Evolutionary conservation across 2,113 vertebrate genomes (phyloP).

Genomic region (Alexandromys fortis): DNA sequence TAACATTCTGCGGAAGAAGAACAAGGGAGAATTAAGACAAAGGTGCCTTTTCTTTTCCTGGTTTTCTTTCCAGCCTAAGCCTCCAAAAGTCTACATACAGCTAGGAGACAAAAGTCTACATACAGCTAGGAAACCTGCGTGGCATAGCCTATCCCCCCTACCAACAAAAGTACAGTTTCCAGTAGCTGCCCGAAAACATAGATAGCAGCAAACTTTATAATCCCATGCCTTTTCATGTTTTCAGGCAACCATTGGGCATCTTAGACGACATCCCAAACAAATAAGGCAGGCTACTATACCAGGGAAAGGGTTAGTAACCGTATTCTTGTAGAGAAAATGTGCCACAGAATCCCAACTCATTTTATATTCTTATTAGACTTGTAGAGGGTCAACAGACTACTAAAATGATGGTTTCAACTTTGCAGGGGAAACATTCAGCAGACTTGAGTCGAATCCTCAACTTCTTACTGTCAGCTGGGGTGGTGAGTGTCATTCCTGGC

Average conservation of each 20-base stretch:
- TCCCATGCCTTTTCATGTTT: neutral
- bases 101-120: neutral
- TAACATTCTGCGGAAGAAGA: neutral
- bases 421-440: neutral
- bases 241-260: neutral
- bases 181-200: neutral
- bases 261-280: neutral
- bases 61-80: neutral
- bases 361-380: conserved; percentile 33
- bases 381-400: neutral
- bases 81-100: neutral
- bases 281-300: neutral
- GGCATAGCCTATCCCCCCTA: neutral
- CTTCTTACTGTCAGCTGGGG: neutral
- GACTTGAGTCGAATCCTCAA: conserved; percentile 11
- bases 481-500: neutral
- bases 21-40: neutral
- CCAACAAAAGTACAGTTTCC: neutral
- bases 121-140: neutral
- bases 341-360: neutral
- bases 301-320: neutral
- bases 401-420: neutral
- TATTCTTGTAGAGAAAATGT: conserved; percentile 22
- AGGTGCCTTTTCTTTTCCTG: neutral
- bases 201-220: neutral